Percentiles rank a stretch among this genome's conserved stretches.
Conservation (phyloP, 2,113 vertebrate species). For the Jaculus jaculus region DNA sequence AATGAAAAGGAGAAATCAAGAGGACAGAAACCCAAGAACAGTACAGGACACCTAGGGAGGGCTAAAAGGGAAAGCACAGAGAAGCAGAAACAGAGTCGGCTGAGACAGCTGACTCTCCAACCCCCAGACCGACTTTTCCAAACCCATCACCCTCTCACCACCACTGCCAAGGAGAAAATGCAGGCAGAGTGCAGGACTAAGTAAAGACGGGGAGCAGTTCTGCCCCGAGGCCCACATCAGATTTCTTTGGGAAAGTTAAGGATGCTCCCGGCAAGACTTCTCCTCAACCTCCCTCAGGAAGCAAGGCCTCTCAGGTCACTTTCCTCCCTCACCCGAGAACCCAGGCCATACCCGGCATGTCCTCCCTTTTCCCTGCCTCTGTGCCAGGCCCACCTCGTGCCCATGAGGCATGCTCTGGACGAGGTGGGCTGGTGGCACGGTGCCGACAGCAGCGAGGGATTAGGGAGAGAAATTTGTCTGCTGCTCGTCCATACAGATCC, state of each 20-base stretch:
- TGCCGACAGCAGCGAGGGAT: conserved; percentile 93
- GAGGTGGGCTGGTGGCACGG: conserved; percentile 76
- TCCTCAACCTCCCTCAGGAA: background rate
- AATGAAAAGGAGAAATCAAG: background rate
- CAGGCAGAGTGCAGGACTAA: conserved; percentile 4
- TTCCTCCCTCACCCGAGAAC: conserved; percentile 26
- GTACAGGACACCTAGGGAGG: background rate
- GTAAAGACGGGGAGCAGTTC: background rate
- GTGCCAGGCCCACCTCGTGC: conserved; percentile 88
- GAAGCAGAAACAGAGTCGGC: background rate
- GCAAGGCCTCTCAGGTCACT: background rate
- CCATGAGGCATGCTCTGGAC: conserved; percentile 88
- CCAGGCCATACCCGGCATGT: conserved; percentile 65
- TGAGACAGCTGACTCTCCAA: conserved; percentile 9
- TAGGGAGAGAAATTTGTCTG: conserved; percentile 95
- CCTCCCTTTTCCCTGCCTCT: conserved; percentile 78
- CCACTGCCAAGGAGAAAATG: background rate
- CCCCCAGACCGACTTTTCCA: conserved; percentile 28
- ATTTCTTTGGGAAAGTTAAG: conserved; percentile 30
- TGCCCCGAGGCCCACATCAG: background rate
- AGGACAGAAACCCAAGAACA: background rate
- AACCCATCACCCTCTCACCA: background rate
- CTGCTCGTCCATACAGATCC: conserved; percentile 94
- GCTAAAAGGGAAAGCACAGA: background rate
- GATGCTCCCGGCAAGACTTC: background rate